A percentile compares a stretch with the other conserved stretches of the same genome.
Conservation (phyloP, 2,888 invertebrate genomes). For the Cosmopolites sordidus region DNA sequence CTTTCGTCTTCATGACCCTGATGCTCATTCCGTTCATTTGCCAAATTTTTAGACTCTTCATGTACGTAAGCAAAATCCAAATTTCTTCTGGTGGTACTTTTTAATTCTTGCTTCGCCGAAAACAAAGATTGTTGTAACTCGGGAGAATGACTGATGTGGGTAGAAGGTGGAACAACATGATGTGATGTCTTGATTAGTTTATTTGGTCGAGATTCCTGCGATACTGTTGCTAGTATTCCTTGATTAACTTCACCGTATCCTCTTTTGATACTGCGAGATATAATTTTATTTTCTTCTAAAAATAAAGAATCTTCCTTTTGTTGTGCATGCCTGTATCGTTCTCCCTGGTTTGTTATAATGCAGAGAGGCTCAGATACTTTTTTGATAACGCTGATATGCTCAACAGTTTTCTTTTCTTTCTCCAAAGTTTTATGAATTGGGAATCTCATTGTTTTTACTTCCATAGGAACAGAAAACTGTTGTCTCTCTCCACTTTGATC, state of each 20-base stretch:
- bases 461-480: constrained; percentile 29
- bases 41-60: too few species aligned
- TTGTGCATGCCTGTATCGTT: constrained; percentile 44
- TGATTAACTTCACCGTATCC: constrained; percentile 33
- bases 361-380: constrained; percentile 42
- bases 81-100: too few species aligned
- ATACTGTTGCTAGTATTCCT: constrained; percentile 34
- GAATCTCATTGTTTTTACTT: constrained; percentile 42
- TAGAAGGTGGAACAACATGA: constrained; percentile 16
- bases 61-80: too few species aligned
- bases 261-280: constrained; percentile 38
- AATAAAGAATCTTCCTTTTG: constrained; percentile 39
- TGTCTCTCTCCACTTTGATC: constrained; percentile 14
- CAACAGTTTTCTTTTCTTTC: constrained; percentile 26
- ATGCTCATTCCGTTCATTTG: not conserved
- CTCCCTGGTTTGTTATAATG: constrained; percentile 45
- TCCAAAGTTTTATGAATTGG: constrained; percentile 37
- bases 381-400: constrained; percentile 30
- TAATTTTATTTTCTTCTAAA: constrained; percentile 41
- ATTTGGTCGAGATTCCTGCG: constrained; percentile 27
- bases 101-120: too few species aligned
- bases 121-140: too few species aligned
- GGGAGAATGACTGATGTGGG: not conserved
- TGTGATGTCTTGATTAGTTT: constrained; percentile 33
- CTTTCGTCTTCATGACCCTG: constrained; percentile 7